These are phyloP conservation scores for Leptothorax acervorum DNA, from an alignment of 2,888 invertebrate genomes.

Conservation along the genomic window DNA sequence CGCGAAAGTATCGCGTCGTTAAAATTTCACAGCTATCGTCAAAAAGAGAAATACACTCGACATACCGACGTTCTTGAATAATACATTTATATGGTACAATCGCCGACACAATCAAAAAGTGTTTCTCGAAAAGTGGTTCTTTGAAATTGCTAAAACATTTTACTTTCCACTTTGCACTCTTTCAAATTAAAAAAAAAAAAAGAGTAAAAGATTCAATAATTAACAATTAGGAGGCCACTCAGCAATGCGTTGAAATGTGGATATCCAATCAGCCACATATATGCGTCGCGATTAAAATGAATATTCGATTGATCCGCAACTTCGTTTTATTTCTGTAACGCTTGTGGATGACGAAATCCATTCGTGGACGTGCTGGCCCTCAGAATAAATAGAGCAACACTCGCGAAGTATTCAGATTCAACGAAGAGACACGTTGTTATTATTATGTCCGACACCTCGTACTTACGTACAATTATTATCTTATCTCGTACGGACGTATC, in stretches of 20 bases:
- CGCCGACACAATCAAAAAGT: not conserved
- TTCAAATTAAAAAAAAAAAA: not conserved
- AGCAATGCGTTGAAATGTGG: not conserved
- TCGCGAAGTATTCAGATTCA: not conserved
- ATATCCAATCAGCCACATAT: not conserved
- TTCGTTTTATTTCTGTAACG: constrained; percentile 28
- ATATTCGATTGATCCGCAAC: not conserved
- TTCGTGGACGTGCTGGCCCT: not conserved
- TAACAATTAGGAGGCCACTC: not conserved
- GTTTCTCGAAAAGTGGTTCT: not conserved
- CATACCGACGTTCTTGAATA: not conserved
- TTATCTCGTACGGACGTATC: constrained; percentile 56
- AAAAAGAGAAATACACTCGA: not conserved
- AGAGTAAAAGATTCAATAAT: not conserved
- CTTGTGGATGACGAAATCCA: constrained; percentile 22
- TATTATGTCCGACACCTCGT: constrained; percentile 32
- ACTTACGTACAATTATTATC: constrained; percentile 50
- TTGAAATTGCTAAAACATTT: not conserved
- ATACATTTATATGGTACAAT: not conserved
- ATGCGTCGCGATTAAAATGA: not conserved
- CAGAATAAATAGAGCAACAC: constrained; percentile 7
- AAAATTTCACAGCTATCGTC: not conserved
- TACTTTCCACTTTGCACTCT: not conserved
- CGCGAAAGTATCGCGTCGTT: constrained; percentile 30
- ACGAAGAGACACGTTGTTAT: constrained; percentile 16